These are phyloP conservation scores for Apostichopus leukothele DNA, from an alignment of 53 echinoderm and acorn worm species.

Conservation along the genomic window DNA sequence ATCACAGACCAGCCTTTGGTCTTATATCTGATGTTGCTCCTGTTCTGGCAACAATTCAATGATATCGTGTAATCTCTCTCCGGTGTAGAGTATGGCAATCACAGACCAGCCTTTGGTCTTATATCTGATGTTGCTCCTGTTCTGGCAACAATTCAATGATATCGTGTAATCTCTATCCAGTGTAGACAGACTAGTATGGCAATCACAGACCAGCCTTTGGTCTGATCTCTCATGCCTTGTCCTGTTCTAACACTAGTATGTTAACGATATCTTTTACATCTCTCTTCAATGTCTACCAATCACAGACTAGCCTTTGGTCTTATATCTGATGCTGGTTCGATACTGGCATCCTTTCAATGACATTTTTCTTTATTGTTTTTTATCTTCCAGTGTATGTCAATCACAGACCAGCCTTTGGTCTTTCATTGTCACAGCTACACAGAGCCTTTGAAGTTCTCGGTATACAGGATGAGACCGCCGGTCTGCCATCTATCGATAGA, in stretches of 20 bases:
- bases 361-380: neutral
- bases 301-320: conserved; percentile 76
- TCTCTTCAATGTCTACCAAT: too few species aligned
- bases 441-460: conserved; percentile 95
- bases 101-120: too few species aligned
- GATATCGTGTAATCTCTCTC: too few species aligned
- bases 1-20: too few species aligned
- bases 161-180: too few species aligned
- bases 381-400: conserved; percentile 86
- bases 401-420: conserved; percentile 96
- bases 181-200: conserved; percentile 55
- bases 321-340: neutral
- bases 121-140: too few species aligned
- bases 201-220: conserved; percentile 94
- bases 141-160: too few species aligned
- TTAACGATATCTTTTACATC: too few species aligned
- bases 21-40: too few species aligned
- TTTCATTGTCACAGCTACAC: conserved; percentile 70
- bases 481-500: conserved; percentile 79
- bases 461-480: conserved; percentile 60
- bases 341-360: too few species aligned
- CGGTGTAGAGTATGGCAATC: conserved; percentile 61
- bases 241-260: neutral
- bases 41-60: too few species aligned
- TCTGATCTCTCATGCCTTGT: neutral